Evolutionary conservation across 2,888 invertebrate species (phyloP), one percentile per base, ranked within the genome.

Genomic region (Gastracanthus pulcherrimus): DNA sequence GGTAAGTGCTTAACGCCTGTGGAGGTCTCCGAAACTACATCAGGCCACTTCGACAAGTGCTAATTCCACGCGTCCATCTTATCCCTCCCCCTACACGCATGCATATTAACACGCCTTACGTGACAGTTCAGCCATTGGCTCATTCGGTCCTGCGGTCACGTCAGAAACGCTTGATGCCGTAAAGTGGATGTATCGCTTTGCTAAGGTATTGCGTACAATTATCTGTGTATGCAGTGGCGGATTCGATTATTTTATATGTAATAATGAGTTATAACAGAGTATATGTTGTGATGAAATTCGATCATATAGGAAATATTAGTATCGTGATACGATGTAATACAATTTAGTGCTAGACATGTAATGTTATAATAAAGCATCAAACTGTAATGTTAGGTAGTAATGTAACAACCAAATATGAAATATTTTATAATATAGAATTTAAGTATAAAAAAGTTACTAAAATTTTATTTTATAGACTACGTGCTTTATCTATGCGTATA

Each of bases 1-100:
- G 41, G 41, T 29, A 67, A 67, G 45, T 45, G 67, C 36, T 19
- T 41, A 41, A 41, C 41, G 41, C 41, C 67, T 36, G 11, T 7
- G 29, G 2, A 23, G 11, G 36, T 41, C 26, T 45, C 26, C 7
- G n/a, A 60, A 23, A 60, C 60, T 38, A 38, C 31, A 45, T n/a
- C 23, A n/a, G 66, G 29, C 29, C 66, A 36, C 38, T 66, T 76
- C 48, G 75, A 36, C 66, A 66, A 66, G 66, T 66, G 75, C 38
- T 76, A 76, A 66, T 76, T 48, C 66, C 51, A 76, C 19, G 36
- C 51, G 64, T 76, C 75, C 75, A 76, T 76, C 75, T 76, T 66
- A 62, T 19, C 26, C 2, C 2, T 62, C 7, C 2, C 2, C 74
- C 7, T n/a, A 9, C 29, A 66, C 75, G 75, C 75, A 60, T 38